Evolutionary conservation across 2,113 vertebrate species (phyloP), one percentile per base, ranked within the genome.

Genomic region (Pyrgilauda ruficollis): DNA sequence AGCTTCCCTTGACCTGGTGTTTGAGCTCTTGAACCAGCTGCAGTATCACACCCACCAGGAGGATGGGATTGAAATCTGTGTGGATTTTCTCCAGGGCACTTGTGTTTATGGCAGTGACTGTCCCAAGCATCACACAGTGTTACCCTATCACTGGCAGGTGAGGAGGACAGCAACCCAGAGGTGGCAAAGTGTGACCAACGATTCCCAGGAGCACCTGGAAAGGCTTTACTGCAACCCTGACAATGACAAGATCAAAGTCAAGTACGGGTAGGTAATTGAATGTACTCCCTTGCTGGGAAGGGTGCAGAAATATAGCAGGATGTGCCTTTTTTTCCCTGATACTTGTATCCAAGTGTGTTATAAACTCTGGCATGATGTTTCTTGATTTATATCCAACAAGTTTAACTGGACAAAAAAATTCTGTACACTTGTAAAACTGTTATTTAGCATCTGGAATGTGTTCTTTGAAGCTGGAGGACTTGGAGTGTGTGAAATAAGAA

Each of bases 141-240:
- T 99, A 84, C 99, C 99, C 8, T 99, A 99, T 91, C 99, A 99
- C 95, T 99, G 99, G 99, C 99, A 99, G 95, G 98, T 99, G 97
- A 98, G 97, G 97, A 98, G 98, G 94, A 98, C 97, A 91, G 96
- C 98, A 44, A 98, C 97, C 37, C 98, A 98, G 68, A 97, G 96
- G 11, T 99, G 99, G 99, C 99, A 99, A 91, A 99, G 99, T 84
- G 97, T 99, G 84, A 98, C 98, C 61, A 99, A 99, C 66, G 99
- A 99, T 88, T 98, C 99, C 73, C 99, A 99, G 98, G 99, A 99
- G 95, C 99, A 99, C 95, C 98, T 99, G 98, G 99, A 99, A 96
- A 98, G 99, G 96, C 99, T 99, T 70, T 99, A 99, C 97, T 99
- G 99, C 98, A 99, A 99, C 97, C 99, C 99, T 33, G 99, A 99